Evolutionary conservation across 2,113 vertebrate species (phyloP).

Genomic region (Columbina picui): DNA sequence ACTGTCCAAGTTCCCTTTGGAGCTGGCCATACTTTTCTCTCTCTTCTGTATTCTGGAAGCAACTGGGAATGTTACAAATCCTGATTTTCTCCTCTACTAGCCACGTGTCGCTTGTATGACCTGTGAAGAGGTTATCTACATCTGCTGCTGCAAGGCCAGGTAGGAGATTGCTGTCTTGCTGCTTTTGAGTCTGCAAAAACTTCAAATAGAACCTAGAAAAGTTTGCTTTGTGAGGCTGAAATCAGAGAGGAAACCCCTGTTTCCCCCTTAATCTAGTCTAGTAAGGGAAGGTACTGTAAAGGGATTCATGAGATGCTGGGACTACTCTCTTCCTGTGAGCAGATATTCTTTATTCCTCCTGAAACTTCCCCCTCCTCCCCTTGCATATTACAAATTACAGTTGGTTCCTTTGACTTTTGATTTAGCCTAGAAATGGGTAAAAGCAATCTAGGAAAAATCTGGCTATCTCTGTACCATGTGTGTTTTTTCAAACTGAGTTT

Average conservation of each 20-base stretch:
- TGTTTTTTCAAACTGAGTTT: not conserved
- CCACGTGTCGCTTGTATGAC: not conserved
- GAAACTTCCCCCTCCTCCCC: not conserved
- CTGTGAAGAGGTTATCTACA: not conserved
- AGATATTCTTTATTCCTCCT: not conserved
- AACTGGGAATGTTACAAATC: not conserved
- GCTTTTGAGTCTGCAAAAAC: not conserved
- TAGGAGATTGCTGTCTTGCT: not conserved
- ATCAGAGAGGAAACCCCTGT: not conserved
- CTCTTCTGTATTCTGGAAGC: not conserved
- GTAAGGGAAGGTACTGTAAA: not conserved
- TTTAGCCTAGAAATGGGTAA: not conserved
- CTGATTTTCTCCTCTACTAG: not conserved
- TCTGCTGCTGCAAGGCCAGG: not conserved
- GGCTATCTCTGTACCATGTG: not conserved
- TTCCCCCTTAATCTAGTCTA: not conserved
- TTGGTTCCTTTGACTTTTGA: not conserved
- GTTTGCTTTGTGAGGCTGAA: not conserved
- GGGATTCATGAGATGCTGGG: not conserved
- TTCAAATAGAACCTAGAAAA: not conserved
- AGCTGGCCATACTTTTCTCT: not conserved
- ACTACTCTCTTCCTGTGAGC: not conserved
- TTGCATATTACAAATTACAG: not conserved
- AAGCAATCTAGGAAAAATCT: not conserved
- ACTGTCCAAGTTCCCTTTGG: not conserved